These are phyloP conservation scores for Pristionchus entomophagus DNA, from an alignment of 2,888 invertebrate genomes.

Conservation along the genomic window DNA sequence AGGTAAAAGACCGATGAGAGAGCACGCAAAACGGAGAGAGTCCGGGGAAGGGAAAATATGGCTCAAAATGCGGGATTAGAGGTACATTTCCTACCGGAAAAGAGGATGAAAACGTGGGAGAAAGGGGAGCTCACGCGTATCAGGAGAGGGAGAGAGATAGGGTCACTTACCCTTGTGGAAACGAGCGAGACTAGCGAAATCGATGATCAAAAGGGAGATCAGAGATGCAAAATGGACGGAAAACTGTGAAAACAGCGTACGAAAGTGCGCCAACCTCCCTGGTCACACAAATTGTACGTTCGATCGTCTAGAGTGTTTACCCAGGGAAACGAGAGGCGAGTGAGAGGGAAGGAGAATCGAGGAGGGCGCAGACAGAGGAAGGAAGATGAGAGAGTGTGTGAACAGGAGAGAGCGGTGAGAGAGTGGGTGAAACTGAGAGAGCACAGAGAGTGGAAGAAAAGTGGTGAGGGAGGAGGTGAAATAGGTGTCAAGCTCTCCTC, in stretches of 20 bases:
- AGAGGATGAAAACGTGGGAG: constrained; percentile 12
- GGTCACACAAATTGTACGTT: constrained; percentile 15
- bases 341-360: background rate
- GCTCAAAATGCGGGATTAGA: background rate
- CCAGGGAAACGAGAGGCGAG: background rate
- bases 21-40: constrained; percentile 12
- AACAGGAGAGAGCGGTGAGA: background rate
- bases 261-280: background rate
- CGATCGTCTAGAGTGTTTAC: constrained; percentile 34
- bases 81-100: background rate
- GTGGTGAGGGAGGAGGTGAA: background rate
- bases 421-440: background rate
- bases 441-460: background rate
- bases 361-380: constrained; percentile 10
- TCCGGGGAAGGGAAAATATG: background rate
- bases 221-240: background rate
- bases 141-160: no score
- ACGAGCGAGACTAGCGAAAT: background rate
- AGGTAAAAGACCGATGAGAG: background rate
- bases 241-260: background rate
- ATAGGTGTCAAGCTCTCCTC: constrained; percentile 40
- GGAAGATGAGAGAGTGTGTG: background rate
- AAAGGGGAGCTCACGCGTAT: background rate
- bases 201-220: background rate
- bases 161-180: background rate